Evolutionary conservation across 2,888 invertebrate species (phyloP), one percentile per base, ranked within the genome.

Genomic region (Himalopsyche anomala): DNA sequence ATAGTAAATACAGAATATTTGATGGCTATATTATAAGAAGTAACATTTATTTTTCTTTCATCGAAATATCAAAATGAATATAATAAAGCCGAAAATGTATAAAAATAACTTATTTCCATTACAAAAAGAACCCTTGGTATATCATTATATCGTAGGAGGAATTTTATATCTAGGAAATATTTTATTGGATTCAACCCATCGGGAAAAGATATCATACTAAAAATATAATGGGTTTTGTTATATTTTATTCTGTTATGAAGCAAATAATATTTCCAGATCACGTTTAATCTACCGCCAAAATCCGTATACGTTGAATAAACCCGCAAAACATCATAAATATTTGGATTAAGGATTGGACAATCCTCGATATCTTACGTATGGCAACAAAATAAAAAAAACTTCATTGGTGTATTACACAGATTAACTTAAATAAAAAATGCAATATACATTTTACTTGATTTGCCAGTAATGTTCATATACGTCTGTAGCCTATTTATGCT

Each of bases 51-150:
- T 19, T 62, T 62, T 62, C 62, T 62, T 62, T 19, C 62, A 62
- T 62, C n/a, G n/a, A 62, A 62, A 19, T 62, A 62, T 62, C 62
- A 62, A 62, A 62, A 62, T 62, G 62, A 62, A 19, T 62, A 62
- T 19, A 62, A 62, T 62, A 62, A 62, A 19, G 62, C 62, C 19
- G 62, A 62, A 51, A 62, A 62, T 62, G 62, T 62, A 62, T 62
- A 62, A 62, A 19, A 62, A 62, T 62, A 62, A 19, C 62, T 62
- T 62, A 62, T 62, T 62, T 62, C 62, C 62, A 62, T 62, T 62
- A 62, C 62, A 62, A 62, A 62, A 62, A 62, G 62, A 62, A 62
- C 62, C 62, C 62, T 62, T 62, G 62, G 62, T 62, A 62, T 62
- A 62, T 62, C 62, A 62, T 62, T 62, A 62, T 62, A 62, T 19